These are phyloP conservation scores for Campoletis raptor DNA, from an alignment of 2,888 invertebrate species.

Conservation along the genomic window DNA sequence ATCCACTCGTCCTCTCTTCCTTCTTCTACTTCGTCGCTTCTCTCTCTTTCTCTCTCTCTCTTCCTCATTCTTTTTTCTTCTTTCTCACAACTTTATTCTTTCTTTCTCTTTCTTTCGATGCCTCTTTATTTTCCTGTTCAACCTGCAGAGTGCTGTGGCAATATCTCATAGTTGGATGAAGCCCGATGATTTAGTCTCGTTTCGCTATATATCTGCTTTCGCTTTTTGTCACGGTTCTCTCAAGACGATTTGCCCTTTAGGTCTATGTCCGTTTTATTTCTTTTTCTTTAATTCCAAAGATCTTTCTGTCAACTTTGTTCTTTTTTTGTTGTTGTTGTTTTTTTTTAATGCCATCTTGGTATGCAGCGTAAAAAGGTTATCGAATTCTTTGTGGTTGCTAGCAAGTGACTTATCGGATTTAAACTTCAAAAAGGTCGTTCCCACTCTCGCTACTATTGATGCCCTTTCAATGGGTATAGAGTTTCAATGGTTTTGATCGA, in stretches of 20 bases:
- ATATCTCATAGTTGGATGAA: constrained; percentile 69
- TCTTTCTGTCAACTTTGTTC: neutral
- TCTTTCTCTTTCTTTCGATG: constrained; percentile 15
- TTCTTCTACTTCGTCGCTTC: constrained; percentile 38
- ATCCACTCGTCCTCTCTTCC: constrained; percentile 69
- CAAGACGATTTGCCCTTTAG: constrained; percentile 22
- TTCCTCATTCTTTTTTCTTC: constrained; percentile 57
- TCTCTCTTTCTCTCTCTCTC: constrained; percentile 16
- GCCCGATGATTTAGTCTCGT: constrained; percentile 46
- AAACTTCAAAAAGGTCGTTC: neutral
- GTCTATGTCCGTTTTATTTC: neutral
- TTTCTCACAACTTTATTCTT: constrained; percentile 27
- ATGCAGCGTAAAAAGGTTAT: neutral
- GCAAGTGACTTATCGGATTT: neutral
- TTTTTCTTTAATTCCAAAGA: neutral
- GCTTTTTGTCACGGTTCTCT: constrained; percentile 37
- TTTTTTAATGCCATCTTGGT: neutral
- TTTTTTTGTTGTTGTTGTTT: too few relatives aligned
- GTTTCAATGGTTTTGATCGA: neutral
- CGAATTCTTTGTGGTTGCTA: neutral
- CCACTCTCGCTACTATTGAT: neutral
- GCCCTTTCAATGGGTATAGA: neutral
- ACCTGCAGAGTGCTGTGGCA: constrained; percentile 58
- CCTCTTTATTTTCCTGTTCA: constrained; percentile 65
- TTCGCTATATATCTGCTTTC: constrained; percentile 35